Conservation (phyloP, 2,888 invertebrate genomes). For the Thymelicus acteon region DNA sequence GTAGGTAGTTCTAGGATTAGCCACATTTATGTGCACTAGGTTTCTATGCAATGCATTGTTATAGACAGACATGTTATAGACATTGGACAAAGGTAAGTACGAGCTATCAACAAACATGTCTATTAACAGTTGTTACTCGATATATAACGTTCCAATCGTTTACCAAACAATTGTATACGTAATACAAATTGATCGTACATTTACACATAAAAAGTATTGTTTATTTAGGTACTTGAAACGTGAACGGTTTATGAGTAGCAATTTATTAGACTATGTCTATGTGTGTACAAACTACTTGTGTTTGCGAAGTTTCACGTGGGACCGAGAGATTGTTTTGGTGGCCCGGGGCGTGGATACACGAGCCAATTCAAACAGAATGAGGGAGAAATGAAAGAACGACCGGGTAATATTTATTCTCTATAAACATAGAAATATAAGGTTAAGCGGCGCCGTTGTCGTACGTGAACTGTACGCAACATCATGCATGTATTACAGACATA, state of each 20-base stretch:
- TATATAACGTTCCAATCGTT: no score
- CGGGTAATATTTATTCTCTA: conserved; percentile 18
- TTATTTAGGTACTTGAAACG: background rate
- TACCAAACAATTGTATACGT: no score
- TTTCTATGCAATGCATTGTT: no score
- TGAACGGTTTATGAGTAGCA: background rate
- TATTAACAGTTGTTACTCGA: no score
- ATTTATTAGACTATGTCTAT: background rate
- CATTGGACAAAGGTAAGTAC: no score
- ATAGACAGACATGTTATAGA: no score
- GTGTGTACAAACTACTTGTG: conserved; percentile 12
- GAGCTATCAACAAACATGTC: no score
- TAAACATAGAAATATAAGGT: conserved; percentile 15
- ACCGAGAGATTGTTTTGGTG: conserved; percentile 18
- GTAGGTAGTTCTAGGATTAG: no score
- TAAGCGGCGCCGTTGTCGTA: conserved; percentile 4
- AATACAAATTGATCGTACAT: background rate
- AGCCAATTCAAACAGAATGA: conserved; percentile 19
- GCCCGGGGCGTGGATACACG: conserved; percentile 12
- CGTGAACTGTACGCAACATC: background rate
- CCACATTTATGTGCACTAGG: no score
- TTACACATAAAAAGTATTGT: background rate
- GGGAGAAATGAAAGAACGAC: conserved; percentile 17
- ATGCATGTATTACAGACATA: no score
- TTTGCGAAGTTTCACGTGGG: conserved; percentile 20